Evolutionary conservation across 2,888 invertebrate species (phyloP).

Genomic region (Pedicia rivosa): DNA sequence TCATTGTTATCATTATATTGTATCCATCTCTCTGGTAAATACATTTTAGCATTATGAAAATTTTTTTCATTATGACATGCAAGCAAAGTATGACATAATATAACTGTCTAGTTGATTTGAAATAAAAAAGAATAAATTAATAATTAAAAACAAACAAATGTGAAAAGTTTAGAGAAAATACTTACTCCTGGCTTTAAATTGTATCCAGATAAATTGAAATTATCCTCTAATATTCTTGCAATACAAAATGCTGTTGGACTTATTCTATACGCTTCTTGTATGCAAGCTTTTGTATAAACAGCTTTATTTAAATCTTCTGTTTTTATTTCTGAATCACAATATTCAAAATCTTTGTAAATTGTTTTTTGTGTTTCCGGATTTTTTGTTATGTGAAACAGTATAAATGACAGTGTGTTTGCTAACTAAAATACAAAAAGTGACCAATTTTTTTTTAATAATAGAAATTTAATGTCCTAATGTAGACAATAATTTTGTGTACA

Average conservation of each 20-base stretch:
- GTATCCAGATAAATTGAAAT: conserved; percentile 53
- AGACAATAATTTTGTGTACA: conserved; percentile 2
- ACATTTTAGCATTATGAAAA: conserved; percentile 53
- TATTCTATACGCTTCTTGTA: conserved; percentile 50
- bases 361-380: conserved; percentile 47
- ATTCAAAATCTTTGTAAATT: conserved; percentile 46
- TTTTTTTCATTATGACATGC: conserved; percentile 61
- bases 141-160: not conserved
- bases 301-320: conserved; percentile 44
- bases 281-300: conserved; percentile 63
- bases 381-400: conserved; percentile 56
- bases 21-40: conserved; percentile 66
- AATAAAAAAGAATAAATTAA: conserved; percentile 12
- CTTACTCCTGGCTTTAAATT: conserved; percentile 54
- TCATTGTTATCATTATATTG: conserved; percentile 22
- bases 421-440: conserved; percentile 33
- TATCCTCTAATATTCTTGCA: conserved; percentile 57
- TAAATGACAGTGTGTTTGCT: conserved; percentile 65
- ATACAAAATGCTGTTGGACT: conserved; percentile 63
- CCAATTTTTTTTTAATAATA: conserved; percentile 6
- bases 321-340: conserved; percentile 37
- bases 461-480: not conserved
- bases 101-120: conserved; percentile 58
- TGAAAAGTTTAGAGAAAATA: conserved; percentile 9
- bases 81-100: conserved; percentile 69